Evolutionary conservation across 23 tunicate species (phyloP), one percentile per base, ranked within the genome.

Genomic region (Trididemnum nubilum): DNA sequence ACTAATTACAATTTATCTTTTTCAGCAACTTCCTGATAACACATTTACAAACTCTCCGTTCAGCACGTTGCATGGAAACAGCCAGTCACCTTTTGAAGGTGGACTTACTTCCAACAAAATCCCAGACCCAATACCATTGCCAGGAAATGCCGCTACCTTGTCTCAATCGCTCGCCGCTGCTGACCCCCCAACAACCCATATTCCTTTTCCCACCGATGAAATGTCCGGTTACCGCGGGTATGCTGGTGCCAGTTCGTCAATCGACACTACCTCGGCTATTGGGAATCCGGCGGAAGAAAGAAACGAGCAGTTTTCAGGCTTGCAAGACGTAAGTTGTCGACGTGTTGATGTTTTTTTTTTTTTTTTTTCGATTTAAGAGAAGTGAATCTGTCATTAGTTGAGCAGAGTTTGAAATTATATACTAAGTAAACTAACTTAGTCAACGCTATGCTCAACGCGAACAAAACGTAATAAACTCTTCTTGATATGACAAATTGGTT

Each of bases 201-300:
- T 89, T n/a, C 94, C 94, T 21, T 65, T 89, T 21, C 94, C 94
- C 0, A 89, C 83, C 65, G 94, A 89, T 22, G 72, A 89, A 71
- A 74, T 76, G 78, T 89, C 94, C 0, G 94, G 94, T 22, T 89
- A 89, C 33, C 51, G 73, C 27, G 63, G 80, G 51, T 89, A 75
- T 34, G 38, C 77, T 38, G 21, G 80, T 27, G 2, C 37, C 2
- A 22, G 67, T n/a, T 39, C 81, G 22, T 23, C 66, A 12, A 54
- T 33, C 5, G 81, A 54, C 40, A 51, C 7, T 29, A 3, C 81
- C 30, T 4, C 58, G 9, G 24, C 2, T 26, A 27, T 27, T 37
- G 75, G 75, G 9, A 34, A 31, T 29, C 21, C 36, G 12, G 9
- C 74, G 5, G 74, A 25, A 22, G 29, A 61, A 61, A 25, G 30